A percentile compares a stretch with the other conserved stretches of the same genome.
Evolutionary conservation across 2,113 vertebrate species (phyloP).

Genomic region (Triplophysa tibetana): DNA sequence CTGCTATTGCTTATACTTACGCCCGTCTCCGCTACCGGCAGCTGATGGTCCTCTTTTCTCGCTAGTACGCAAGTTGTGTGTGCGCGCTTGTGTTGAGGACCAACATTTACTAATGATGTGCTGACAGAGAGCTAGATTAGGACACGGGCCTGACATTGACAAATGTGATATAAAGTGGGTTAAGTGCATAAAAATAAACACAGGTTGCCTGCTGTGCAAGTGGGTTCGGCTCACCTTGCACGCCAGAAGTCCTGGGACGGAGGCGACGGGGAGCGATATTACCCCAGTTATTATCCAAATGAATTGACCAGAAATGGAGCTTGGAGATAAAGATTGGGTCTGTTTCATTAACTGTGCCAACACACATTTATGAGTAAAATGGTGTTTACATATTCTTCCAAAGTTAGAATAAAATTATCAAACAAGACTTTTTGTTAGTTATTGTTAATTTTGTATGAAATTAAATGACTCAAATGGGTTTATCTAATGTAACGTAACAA

Average conservation of each 20-base stretch:
- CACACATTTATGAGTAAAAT: too few relatives aligned
- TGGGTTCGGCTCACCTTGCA: slow-evolving; percentile 35
- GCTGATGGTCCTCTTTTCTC: slow-evolving; percentile 35
- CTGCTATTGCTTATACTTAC: too few relatives aligned
- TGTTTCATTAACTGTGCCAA: too few relatives aligned
- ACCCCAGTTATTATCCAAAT: background rate
- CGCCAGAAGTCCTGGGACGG: slow-evolving; percentile 20
- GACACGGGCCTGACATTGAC: slow-evolving; percentile 67
- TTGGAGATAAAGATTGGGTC: too few relatives aligned
- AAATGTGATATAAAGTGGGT: slow-evolving; percentile 70
- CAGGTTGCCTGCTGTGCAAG: slow-evolving; percentile 43
- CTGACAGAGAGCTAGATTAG: slow-evolving; percentile 70
- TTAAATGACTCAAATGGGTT: too few relatives aligned
- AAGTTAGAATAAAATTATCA: too few relatives aligned
- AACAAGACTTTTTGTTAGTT: too few relatives aligned
- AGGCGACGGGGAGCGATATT: background rate
- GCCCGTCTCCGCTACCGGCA: slow-evolving; percentile 10
- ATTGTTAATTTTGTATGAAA: too few relatives aligned
- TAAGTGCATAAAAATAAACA: slow-evolving; percentile 73
- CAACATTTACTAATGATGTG: slow-evolving; percentile 72
- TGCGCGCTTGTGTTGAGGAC: slow-evolving; percentile 39
- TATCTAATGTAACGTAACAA: too few relatives aligned
- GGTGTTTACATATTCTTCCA: too few relatives aligned
- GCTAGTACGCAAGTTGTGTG: slow-evolving; percentile 25
- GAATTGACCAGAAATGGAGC: too few relatives aligned